phyloP scores from a whole-genome alignment of 2,888 invertebrate species.

The Chironomus tentans region DNA sequence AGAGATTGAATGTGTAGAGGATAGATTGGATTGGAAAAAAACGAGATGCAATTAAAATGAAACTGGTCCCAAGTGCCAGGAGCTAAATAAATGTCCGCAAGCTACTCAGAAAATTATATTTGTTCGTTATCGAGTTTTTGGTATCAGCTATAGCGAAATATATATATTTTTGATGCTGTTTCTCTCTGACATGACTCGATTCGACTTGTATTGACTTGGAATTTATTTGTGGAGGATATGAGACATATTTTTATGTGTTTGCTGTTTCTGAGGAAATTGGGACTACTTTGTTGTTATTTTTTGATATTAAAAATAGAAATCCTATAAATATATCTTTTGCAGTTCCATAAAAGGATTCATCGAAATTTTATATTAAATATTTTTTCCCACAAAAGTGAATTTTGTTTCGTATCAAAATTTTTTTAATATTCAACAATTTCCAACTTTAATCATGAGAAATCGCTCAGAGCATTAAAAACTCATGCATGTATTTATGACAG shows the following conservation, averaged over 20 bases:
- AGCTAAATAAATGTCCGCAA: not conserved
- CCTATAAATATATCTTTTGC: too few relatives aligned
- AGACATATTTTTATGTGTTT: slow-evolving; percentile 4
- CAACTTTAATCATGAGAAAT: slow-evolving; percentile 26
- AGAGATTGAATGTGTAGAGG: not conserved
- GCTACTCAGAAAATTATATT: slow-evolving; percentile 23
- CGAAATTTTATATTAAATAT: too few relatives aligned
- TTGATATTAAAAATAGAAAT: too few relatives aligned
- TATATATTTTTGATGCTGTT: not conserved
- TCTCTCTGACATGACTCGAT: not conserved
- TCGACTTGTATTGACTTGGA: not conserved
- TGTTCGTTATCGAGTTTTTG: slow-evolving; percentile 11
- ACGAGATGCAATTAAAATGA: slow-evolving; percentile 26
- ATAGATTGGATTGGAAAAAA: slow-evolving; percentile 1
- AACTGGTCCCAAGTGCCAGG: slow-evolving; percentile 23
- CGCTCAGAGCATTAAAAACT: slow-evolving; percentile 10
- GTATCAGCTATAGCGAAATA: not conserved
- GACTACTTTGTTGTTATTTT: not conserved
- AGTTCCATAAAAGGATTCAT: too few relatives aligned
- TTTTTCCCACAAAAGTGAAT: not conserved
- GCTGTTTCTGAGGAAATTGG: not conserved
- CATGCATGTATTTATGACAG: slow-evolving; percentile 20
- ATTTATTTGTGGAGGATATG: not conserved
- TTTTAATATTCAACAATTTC: slow-evolving; percentile 24
- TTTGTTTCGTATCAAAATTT: not conserved